phyloP scores from a whole-genome alignment of 2,113 vertebrate genomes.

The Anoplopoma fimbria region DNA sequence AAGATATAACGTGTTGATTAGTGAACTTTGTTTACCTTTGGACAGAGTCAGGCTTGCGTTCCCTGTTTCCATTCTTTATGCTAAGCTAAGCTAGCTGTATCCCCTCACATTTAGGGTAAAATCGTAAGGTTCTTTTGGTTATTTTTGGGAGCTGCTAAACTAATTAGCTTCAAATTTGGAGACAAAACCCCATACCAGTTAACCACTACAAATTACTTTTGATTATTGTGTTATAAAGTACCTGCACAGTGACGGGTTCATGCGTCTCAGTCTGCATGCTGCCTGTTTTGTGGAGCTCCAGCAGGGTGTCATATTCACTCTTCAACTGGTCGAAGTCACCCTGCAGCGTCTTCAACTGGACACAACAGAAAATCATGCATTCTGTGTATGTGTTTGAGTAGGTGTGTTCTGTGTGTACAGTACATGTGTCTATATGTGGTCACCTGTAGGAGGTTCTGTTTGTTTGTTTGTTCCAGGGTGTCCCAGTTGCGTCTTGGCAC shows the following conservation, averaged over 20 bases:
- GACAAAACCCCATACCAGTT: neutral
- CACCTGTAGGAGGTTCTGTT: slow-evolving; percentile 83
- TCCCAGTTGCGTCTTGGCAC: slow-evolving; percentile 88
- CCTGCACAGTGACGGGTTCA: slow-evolving; percentile 54
- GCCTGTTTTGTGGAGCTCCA: slow-evolving; percentile 82
- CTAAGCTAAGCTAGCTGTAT: neutral
- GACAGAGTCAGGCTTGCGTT: neutral
- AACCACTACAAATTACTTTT: neutral
- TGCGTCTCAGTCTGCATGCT: slow-evolving; percentile 67
- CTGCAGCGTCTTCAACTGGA: slow-evolving; percentile 82
- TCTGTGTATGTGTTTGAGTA: neutral
- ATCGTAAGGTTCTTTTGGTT: neutral
- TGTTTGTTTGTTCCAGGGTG: slow-evolving; percentile 80
- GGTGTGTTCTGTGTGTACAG: neutral
- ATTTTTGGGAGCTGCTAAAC: neutral
- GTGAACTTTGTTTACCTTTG: neutral
- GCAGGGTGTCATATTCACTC: slow-evolving; percentile 81
- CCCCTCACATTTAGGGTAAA: neutral
- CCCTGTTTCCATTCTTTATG: neutral
- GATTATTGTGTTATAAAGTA: neutral
- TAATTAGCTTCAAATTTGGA: neutral
- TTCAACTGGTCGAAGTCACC: slow-evolving; percentile 82
- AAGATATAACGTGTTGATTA: neutral
- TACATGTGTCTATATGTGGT: neutral
- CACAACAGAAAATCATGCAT: neutral